These are phyloP conservation scores for Cyclina sinensis DNA, from an alignment of 1,140 invertebrate species.

Conservation along the genomic window DNA sequence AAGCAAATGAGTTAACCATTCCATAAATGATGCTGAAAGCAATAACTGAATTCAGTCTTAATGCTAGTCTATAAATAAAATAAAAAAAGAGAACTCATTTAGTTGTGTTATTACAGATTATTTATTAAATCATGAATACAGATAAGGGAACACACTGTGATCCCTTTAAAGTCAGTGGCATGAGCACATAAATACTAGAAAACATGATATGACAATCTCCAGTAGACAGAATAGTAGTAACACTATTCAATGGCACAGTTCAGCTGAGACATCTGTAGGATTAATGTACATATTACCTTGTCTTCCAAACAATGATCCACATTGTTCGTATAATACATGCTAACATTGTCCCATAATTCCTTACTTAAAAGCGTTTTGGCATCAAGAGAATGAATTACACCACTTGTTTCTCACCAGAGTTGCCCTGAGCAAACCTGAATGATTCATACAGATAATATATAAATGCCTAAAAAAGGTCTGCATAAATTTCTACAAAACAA, in stretches of 20 bases:
- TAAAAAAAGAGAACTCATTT: background rate
- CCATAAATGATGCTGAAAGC: too few species aligned
- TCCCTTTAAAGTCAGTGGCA: background rate
- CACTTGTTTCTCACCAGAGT: too few species aligned
- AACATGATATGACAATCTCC: conserved; percentile 7
- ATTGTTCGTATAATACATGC: background rate
- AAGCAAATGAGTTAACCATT: too few species aligned
- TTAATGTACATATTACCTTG: background rate
- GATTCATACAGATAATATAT: too few species aligned
- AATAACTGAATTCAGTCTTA: too few species aligned
- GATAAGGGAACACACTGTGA: background rate
- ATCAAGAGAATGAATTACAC: too few species aligned
- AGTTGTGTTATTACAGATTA: conserved; percentile 31
- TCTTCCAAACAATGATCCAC: conserved; percentile 4
- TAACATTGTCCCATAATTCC: background rate
- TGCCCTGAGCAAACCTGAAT: too few species aligned
- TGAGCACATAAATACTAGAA: conserved; percentile 39
- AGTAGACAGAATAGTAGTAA: conserved; percentile 1
- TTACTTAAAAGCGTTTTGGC: background rate
- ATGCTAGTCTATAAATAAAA: too few species aligned
- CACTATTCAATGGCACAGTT: conserved; percentile 20
- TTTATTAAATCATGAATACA: conserved; percentile 40
- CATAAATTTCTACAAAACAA: too few species aligned
- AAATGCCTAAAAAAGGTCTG: too few species aligned
- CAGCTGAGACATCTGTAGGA: background rate